Base-by-base conservation (phyloP, 53 echinoderm and acorn worm species). In the Henricia sp. region DNA sequence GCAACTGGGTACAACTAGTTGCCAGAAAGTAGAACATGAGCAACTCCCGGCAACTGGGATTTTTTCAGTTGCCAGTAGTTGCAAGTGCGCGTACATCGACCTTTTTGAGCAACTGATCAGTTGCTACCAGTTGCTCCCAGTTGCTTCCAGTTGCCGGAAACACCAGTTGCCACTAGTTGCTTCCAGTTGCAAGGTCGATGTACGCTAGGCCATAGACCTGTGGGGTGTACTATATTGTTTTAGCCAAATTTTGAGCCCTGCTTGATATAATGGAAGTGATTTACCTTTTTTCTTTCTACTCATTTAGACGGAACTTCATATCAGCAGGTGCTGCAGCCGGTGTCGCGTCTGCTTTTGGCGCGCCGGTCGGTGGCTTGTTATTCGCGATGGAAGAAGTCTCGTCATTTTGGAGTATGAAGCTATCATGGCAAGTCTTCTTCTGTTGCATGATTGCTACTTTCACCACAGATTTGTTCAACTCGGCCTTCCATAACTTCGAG, bases 301-400 rank as follows among this genome's bases (percentile, higher is more conserved):
- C 25, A 16, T 60, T 4, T 48, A 99, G 99, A 55, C 88, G 99
- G 39, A 99, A 99, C 60, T 99, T 99, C 88, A 99, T 99, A 37
- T 99, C 99, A 48, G 99, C 99, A 0, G 99, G 99, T 48, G 92
- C 99, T 12, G 99, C 99, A 19, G 99, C 99, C 1, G 99, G 99
- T 35, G 99, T 99, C 3, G 99, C 99, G 0, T 99, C 99, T 38
- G 99, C 99, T 17, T 99, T 99, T 86, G 99, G 99, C 73, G 99
- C 99, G 14, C 99, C 99, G 13, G 95, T 99, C 63, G 99, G 99
- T 28, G 99, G 99, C 33, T 80, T 99, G n/a, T 66, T 99, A 29
- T 99, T 99, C 82, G 94, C 99, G 43, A 95, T 99, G 94, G 99
- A 99, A 57, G 99, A 99, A 60, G 99, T 99, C 21, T 99, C 99